Evolutionary conservation across 2,888 invertebrate genomes (phyloP).

Genomic region (Oscheius myriophilus): DNA sequence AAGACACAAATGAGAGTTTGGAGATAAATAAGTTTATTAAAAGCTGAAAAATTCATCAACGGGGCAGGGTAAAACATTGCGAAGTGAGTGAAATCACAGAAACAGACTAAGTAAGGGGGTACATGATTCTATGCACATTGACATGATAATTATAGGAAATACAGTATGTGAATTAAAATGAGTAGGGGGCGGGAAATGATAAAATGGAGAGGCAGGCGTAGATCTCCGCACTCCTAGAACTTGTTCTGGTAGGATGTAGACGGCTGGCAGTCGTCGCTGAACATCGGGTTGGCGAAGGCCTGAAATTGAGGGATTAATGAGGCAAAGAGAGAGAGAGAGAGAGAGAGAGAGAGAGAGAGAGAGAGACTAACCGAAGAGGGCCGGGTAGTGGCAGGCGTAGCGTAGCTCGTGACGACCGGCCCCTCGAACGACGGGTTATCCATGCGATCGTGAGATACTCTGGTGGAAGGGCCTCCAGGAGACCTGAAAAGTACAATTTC

Average conservation of each 20-base stretch:
- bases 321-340: too few species aligned
- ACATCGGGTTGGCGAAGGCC: slow-evolving; percentile 44
- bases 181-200: too few species aligned
- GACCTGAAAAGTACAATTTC: slow-evolving; percentile 42
- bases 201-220: slow-evolving; percentile 35
- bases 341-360: too few species aligned
- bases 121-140: too few species aligned
- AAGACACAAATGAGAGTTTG: too few species aligned
- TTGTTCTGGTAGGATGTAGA: slow-evolving; percentile 35
- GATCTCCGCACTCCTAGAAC: slow-evolving; percentile 43
- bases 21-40: too few species aligned
- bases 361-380: slow-evolving; percentile 35
- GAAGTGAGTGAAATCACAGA: too few species aligned
- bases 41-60: too few species aligned
- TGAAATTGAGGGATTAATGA: slow-evolving; percentile 7
- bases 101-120: too few species aligned
- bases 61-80: too few species aligned
- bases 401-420: slow-evolving; percentile 46
- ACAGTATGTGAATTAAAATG: too few species aligned
- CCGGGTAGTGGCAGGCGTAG: slow-evolving; percentile 50
- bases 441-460: slow-evolving; percentile 47
- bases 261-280: slow-evolving; percentile 38
- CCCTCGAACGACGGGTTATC: slow-evolving; percentile 53
- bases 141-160: too few species aligned
- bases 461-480: slow-evolving; percentile 39